A percentile compares a stretch with the other conserved stretches of the same genome.
These are phyloP conservation scores for Choloepus didactylus DNA, from an alignment of 2,797 vertebrate species.

Conservation along the genomic window DNA sequence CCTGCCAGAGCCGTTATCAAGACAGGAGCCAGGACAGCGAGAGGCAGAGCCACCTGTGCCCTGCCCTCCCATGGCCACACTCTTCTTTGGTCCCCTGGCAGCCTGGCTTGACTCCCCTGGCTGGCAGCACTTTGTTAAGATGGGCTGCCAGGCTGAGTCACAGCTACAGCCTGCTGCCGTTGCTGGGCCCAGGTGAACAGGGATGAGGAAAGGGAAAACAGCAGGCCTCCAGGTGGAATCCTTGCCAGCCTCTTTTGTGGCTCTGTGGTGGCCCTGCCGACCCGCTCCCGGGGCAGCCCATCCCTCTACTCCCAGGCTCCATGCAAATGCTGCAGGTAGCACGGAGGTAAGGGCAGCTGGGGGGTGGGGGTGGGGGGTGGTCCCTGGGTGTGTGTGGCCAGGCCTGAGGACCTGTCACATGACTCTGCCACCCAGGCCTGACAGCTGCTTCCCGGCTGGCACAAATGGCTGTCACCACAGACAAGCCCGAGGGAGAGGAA, in stretches of 20 bases:
- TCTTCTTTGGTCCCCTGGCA: not conserved
- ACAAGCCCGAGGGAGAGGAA: not conserved
- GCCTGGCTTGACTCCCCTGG: constrained; percentile 58
- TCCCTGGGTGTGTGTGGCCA: not conserved
- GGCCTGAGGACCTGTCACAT: not conserved
- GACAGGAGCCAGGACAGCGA: not conserved
- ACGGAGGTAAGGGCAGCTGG: not conserved
- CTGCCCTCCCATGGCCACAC: not conserved
- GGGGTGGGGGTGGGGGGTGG: not conserved
- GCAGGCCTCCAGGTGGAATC: not conserved
- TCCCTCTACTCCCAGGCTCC: not conserved
- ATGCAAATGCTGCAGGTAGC: not conserved
- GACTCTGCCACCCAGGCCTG: not conserved
- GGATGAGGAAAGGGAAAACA: not conserved
- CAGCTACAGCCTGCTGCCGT: constrained; percentile 56
- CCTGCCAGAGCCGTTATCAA: not conserved
- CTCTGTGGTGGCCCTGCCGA: not conserved
- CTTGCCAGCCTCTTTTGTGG: not conserved
- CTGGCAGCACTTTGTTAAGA: not conserved
- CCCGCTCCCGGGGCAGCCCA: not conserved
- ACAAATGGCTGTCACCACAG: not conserved
- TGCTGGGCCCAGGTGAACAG: not conserved
- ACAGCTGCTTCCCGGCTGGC: constrained; percentile 16
- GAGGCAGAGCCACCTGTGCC: not conserved
- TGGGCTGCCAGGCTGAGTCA: constrained; percentile 62